These are phyloP conservation scores for Anolis carolinensis DNA, from an alignment of 2,113 vertebrate species.

Conservation along the genomic window DNA sequence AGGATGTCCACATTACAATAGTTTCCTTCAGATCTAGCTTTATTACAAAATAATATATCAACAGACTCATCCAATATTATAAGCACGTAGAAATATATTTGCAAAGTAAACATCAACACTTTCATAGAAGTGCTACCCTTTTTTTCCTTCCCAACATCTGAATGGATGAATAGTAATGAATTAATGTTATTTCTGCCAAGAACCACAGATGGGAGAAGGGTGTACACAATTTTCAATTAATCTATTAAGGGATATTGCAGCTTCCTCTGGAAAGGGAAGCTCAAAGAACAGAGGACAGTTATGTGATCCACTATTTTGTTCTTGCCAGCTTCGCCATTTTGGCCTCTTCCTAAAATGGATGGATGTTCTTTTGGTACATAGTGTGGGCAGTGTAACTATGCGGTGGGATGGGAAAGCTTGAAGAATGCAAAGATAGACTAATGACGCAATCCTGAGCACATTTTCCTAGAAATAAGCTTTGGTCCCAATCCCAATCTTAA, in stretches of 20 bases:
- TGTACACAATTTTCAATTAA: background rate
- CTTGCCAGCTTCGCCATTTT: background rate
- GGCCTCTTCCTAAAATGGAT: background rate
- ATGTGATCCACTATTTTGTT: background rate
- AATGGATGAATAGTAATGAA: background rate
- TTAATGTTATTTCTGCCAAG: background rate
- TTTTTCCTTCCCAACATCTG: background rate
- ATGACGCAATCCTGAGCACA: background rate
- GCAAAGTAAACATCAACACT: background rate
- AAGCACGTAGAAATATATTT: background rate
- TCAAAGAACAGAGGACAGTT: background rate
- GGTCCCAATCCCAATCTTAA: background rate
- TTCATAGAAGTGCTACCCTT: slow-evolving; percentile 31
- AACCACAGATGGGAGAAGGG: background rate
- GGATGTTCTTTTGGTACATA: background rate
- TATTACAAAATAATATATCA: background rate
- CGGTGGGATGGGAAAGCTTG: background rate
- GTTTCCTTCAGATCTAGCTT: background rate
- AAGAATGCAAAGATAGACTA: background rate
- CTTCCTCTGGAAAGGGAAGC: background rate
- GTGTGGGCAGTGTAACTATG: background rate
- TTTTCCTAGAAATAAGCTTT: background rate
- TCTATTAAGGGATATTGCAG: background rate
- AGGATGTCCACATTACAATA: background rate
- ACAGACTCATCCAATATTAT: background rate